Evolutionary conservation across 2,888 invertebrate species (phyloP).

Genomic region (Tridacna gigas): DNA sequence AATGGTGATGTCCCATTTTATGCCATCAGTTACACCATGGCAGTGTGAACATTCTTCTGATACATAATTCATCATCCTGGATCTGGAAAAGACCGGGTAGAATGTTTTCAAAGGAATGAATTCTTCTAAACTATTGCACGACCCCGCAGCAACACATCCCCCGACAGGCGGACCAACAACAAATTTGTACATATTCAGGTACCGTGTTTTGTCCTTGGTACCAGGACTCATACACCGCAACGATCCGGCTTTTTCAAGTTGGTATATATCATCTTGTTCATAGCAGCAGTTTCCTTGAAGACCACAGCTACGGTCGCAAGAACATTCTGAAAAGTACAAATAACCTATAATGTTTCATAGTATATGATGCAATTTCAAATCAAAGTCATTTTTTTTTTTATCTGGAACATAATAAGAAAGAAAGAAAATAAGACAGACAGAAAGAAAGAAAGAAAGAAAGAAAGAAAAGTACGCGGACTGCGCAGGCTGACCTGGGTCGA

Average conservation of each 20-base stretch:
- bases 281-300: neutral
- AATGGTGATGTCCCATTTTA: neutral
- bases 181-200: neutral
- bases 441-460: too few species aligned
- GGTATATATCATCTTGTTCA: neutral
- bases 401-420: too few species aligned
- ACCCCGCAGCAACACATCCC: neutral
- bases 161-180: neutral
- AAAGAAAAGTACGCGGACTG: too few species aligned
- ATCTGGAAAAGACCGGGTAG: neutral
- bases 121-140: neutral
- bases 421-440: too few species aligned
- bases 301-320: neutral
- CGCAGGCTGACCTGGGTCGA: too few species aligned
- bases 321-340: neutral
- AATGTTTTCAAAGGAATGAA: neutral
- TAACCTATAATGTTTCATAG: too few species aligned
- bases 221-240: neutral
- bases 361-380: too few species aligned
- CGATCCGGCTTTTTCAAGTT: neutral
- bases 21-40: neutral
- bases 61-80: neutral
- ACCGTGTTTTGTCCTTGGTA: neutral
- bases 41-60: neutral
- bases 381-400: too few species aligned